Evolutionary conservation across 2,888 invertebrate species (phyloP).

Genomic region (Sisyra nigra): DNA sequence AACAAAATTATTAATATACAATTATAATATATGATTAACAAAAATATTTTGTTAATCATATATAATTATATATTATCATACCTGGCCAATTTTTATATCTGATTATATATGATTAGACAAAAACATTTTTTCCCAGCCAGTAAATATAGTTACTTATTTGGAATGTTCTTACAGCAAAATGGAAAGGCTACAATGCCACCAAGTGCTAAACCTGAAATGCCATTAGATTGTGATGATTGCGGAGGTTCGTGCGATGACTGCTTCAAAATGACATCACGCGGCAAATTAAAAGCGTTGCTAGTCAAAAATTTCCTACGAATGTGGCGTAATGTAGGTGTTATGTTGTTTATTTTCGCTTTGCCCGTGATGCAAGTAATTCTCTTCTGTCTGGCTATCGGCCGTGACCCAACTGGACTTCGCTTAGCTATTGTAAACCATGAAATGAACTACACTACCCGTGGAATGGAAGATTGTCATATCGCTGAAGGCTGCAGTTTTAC

Average conservation of each 20-base stretch:
- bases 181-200: constrained; percentile 21
- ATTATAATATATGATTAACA: neutral
- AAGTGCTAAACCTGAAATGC: constrained; percentile 28
- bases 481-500: constrained; percentile 50
- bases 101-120: too few species aligned
- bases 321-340: constrained; percentile 86
- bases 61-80: too few species aligned
- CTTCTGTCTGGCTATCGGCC: constrained; percentile 82
- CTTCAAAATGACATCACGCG: constrained; percentile 54
- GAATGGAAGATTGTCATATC: constrained; percentile 28
- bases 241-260: constrained; percentile 34
- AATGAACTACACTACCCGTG: constrained; percentile 26
- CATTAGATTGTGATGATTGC: constrained; percentile 40
- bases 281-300: constrained; percentile 69
- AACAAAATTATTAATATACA: too few species aligned
- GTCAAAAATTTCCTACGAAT: constrained; percentile 80
- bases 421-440: constrained; percentile 66
- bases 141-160: neutral
- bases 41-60: too few species aligned
- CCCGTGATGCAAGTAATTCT: constrained; percentile 91
- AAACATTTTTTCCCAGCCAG: too few species aligned
- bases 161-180: constrained; percentile 26
- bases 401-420: constrained; percentile 68
- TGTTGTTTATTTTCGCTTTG: constrained; percentile 84
- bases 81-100: too few species aligned